Base-by-base conservation (phyloP, 2,113 vertebrate genomes). In the Aldabrachelys gigantea region DNA sequence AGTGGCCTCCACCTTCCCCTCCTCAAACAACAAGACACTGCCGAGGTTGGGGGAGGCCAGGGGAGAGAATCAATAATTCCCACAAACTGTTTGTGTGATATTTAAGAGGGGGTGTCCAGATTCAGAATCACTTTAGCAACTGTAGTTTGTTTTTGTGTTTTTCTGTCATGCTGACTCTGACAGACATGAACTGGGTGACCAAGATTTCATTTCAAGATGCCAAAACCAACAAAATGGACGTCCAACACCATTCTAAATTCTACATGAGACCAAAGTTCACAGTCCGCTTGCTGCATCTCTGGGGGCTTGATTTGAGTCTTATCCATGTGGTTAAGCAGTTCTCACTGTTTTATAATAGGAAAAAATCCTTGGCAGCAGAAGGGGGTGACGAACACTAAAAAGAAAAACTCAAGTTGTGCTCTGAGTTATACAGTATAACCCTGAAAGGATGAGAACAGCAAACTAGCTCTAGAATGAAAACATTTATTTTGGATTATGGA, bases 101-200 rank as follows among this genome's bases (percentile, higher is more conserved):
- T 82, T 88, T 91, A 79, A 52, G 41, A 25, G 5, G 9, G 91
- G 25, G 89, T 87, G 80, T 27, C 6, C 24, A 22, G 9, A 93
- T 96, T 52, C 79, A 95, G 81, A 35, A 76, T 94, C 88, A 50
- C 19, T 47, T 54, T 1, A 0, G 53, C 76, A 88, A 41, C 50
- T 0, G 1, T 80, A 21, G 10, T 44, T 81, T 3, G 38, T 93
- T 19, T 69, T 69, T 80, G 41, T 56, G 88, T 62, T 96, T 82
- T 95, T 82, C 82, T 4, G 0, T 80, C 87, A 53, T 65, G 82
- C 31, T 0, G 1, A 10, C 80, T 80, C 82, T 79, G 79, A 89
- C 52, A 25, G 87, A 41, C 0, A 0, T 85, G 78, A 94, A 82
- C 87, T 0, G 0, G 76, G 65, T 4, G 8, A 76, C 0, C 3